A percentile compares a stretch with the other conserved stretches of the same genome.
phyloP scores from a whole-genome alignment of 2,797 vertebrate species.

The Spondyliosoma cantharus region DNA sequence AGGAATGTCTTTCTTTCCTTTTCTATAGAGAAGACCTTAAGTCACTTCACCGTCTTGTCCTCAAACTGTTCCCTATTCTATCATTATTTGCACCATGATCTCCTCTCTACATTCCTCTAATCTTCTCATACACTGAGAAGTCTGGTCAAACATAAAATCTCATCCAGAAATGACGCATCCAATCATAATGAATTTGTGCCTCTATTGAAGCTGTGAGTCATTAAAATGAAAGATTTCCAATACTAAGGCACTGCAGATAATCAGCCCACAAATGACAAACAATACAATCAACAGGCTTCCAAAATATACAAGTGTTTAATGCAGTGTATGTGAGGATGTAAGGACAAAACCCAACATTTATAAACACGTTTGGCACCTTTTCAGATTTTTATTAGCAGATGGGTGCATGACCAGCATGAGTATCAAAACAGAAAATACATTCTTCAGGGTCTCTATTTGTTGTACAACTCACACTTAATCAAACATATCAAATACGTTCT shows the following conservation, averaged over 20 bases:
- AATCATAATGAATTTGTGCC: background rate
- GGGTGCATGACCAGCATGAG: background rate
- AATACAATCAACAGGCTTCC: background rate
- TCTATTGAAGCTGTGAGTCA: background rate
- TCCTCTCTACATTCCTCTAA: background rate
- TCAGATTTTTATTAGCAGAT: slow-evolving; percentile 1
- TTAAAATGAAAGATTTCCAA: background rate
- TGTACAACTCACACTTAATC: background rate
- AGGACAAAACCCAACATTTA: background rate
- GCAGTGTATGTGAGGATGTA: background rate
- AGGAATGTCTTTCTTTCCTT: background rate
- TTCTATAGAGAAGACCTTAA: background rate
- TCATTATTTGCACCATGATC: background rate
- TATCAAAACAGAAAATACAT: slow-evolving; percentile 34
- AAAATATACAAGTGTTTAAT: slow-evolving; percentile 11
- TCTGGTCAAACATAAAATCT: background rate
- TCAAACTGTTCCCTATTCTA: background rate
- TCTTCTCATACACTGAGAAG: background rate
- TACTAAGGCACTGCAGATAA: background rate
- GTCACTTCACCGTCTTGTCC: background rate
- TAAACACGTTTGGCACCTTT: slow-evolving; percentile 13
- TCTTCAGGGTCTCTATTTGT: slow-evolving; percentile 8
- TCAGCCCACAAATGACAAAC: background rate
- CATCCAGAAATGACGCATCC: background rate
- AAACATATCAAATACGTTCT: background rate